Evolutionary conservation across 2,113 vertebrate genomes (phyloP), one percentile per base, ranked within the genome.

Genomic region (Haemorhous mexicanus): DNA sequence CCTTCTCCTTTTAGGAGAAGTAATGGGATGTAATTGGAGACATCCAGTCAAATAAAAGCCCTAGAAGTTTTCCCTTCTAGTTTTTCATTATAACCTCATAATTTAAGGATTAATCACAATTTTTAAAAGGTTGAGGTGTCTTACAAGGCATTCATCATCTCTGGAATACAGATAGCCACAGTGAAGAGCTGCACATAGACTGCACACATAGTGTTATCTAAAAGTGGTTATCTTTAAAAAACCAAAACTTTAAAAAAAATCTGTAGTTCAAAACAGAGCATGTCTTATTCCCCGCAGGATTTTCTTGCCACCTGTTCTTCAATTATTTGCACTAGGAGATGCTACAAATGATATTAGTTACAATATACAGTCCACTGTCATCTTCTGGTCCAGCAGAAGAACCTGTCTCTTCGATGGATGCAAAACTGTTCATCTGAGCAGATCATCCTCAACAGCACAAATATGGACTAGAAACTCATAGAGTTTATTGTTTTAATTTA

Each of bases 401-500:
- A 90, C 81, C 21, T 98, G 87, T 97, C 95, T 96, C 94, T 97
- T 93, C 89, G 41, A 95, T 89, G 82, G 96, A 97, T 47, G 97
- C 89, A 91, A 96, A 89, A 96, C 93, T 97, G 95, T 97, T 98
- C 97, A 92, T 97, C 92, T 97, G 97, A 98, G 97, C 88, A 96
- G 97, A 97, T 97, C 97, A 96, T 97, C 97, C 97, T 98, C 95
- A 96, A 97, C 93, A 97, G 96, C 97, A 97, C 92, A 96, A 97
- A 93, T 97, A 97, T 49, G 87, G 67, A 94, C 86, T 97, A 97
- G 97, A 98, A 98, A 98, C 98, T 98, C 98, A 98, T 68, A 98
- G 98, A 98, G 98, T 98, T 98, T 85, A 97, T 97, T 97, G 95
- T 90, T 97, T 96, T 96, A 98, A 98, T 98, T 98, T 98, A 98